These are phyloP conservation scores for Aurelia aurita complex sp. Pacific DNA, from an alignment of 30 jellyfish, hydroid and myxozoan species.

Conservation along the genomic window DNA sequence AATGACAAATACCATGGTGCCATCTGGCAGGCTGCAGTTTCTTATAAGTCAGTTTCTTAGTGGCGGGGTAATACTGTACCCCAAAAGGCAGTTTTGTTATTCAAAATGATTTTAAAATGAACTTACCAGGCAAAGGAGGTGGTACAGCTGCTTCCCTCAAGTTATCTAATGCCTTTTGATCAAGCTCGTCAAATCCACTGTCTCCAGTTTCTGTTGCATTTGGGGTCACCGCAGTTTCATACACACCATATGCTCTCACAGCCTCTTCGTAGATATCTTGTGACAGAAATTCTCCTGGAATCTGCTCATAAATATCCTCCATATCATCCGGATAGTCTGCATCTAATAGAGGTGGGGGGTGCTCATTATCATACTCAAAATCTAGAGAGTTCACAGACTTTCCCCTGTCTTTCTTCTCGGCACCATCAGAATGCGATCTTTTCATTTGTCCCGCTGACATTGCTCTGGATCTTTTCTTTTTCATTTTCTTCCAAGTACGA, in stretches of 20 bases:
- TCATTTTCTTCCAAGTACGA: slow-evolving; percentile 70
- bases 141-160: slow-evolving; percentile 58
- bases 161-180: slow-evolving; percentile 53
- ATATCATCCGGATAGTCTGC: slow-evolving; percentile 39
- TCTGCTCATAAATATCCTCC: slow-evolving; percentile 47
- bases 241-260: slow-evolving; percentile 51
- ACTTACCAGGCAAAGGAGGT: slow-evolving; percentile 83
- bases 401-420: slow-evolving; percentile 1
- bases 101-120: too few species aligned
- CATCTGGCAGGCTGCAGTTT: too few species aligned
- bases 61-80: too few species aligned
- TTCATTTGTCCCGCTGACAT: slow-evolving; percentile 22
- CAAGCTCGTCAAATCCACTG: slow-evolving; percentile 94
- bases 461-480: slow-evolving; percentile 46
- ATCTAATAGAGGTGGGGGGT: slow-evolving; percentile 36
- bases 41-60: too few species aligned
- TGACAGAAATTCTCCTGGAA: slow-evolving; percentile 58
- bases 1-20: too few species aligned
- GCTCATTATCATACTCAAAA: background rate
- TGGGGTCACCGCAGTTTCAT: slow-evolving; percentile 42
- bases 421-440: slow-evolving; percentile 12
- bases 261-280: slow-evolving; percentile 63
- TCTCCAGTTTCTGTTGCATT: slow-evolving; percentile 44
- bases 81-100: too few species aligned
- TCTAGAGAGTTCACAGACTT: too few species aligned